Evolutionary conservation across 2,113 vertebrate species (phyloP), one percentile per base, ranked within the genome.

Genomic region (Equus quagga): DNA sequence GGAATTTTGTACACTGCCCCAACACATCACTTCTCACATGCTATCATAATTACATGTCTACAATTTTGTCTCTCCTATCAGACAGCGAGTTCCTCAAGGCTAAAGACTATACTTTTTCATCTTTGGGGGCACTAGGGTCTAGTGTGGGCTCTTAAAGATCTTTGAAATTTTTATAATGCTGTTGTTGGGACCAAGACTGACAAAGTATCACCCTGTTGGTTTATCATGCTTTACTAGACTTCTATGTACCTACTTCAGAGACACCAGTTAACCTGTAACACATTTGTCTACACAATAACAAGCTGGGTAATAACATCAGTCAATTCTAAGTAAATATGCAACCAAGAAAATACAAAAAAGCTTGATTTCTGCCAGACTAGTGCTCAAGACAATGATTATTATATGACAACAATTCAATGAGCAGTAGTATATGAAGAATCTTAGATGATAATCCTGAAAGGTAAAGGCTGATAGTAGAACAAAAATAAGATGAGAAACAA

Each of bases 341-440:
- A 89, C 24, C 41, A 78, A 85, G 33, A 72, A 94, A 92, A 78
- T 44, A 94, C 19, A 62, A 51, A 97, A 62, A 78, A 13, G 11
- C 73, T 90, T 69, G 36, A 72, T 86, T 86, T 82, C 28, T 65
- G 67, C 41, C 58, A 90, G 58, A 72, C 9, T 64, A 44, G 54
- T 24, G 13, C 51, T 88, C 60, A 65, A 87, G 80, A 92, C 28
- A 58, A 87, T 36, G 54, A 90, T 21, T 33, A 58, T 51, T 41
- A 67, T 13, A 41, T 44, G 54, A 51, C 10, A 92, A 10, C 41
- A 76, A 46, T 33, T 92, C n/a, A 82, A 23, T 26, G 14, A 92
- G 13, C 36, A 73, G 24, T 36, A 76, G 36, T 41, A 18, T 60
- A 36, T 81, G 58, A 94, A 60, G 24, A 75, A 91, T 88, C 46